Base-by-base conservation (phyloP, 2,113 vertebrate genomes). In the Thryonomys swinderianus region DNA sequence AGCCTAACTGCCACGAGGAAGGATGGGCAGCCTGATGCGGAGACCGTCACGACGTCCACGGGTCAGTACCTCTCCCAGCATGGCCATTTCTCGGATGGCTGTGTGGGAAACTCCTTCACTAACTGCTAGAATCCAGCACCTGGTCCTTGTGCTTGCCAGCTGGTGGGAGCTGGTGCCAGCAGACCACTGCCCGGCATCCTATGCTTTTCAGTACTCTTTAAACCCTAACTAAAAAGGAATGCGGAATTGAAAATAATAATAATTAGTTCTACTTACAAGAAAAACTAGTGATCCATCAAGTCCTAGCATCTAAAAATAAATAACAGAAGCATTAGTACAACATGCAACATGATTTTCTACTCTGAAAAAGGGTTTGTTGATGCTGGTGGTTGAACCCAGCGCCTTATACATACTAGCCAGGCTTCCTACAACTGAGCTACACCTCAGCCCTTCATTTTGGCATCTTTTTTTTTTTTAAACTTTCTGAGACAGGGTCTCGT, bases 251-350 rank as follows among this genome's bases (percentile, higher is more conserved):
- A 81, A 94, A 96, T 57, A 62, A 21, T 61, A 59, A 21, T 8
- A 45, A 88, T 82, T 85, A 73, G 59, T 23, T 97, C 95, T 61
- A 98, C 98, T 98, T 98, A 99, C 99, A 98, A 99, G 97, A 98
- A 99, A 99, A 91, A 99, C 99, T 53, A 99, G 96, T 71, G 99
- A 99, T 89, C 99, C 99, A 95, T 99, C 99, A 91, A 99, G 99
- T 48, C 99, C 99, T 84, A 99, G 99, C 99, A 99, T 99, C 99
- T 99, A 97, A 61, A 78, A 88, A 98, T 91, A 91, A 57, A 96
- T 81, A 92, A 88, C 66, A 87, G 3, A 76, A 0, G 7, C 42
- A 95, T 94, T 94, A 95, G 64, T n/a, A 88, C 17, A 95, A 90
- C 27, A 87, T 40, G 3, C 53, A 95, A 83, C 7, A 93, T 2